A percentile compares a stretch with the other conserved stretches of the same genome.
These are phyloP conservation scores for Luffia ferchaultella DNA, from an alignment of 2,888 invertebrate genomes.

Conservation along the genomic window DNA sequence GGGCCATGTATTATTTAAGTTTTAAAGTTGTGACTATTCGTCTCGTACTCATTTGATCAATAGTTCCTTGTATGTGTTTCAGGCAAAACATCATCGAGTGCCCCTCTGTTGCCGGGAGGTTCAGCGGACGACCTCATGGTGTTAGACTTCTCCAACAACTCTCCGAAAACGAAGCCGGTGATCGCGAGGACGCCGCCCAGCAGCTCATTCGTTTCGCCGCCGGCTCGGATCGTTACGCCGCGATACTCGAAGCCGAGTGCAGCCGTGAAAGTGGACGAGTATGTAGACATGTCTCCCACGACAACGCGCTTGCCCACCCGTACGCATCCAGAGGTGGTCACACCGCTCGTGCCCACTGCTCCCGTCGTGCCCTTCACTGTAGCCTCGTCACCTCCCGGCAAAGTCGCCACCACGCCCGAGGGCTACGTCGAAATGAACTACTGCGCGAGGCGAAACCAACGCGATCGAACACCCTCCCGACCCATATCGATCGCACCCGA, in stretches of 20 bases:
- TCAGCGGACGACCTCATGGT: conserved; percentile 71
- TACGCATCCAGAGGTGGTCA: no score
- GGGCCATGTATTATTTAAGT: no score
- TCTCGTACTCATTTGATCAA: no score
- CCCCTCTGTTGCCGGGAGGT: conserved; percentile 63
- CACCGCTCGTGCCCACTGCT: conserved; percentile 13
- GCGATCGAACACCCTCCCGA: conserved; percentile 60
- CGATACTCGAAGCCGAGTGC: conserved; percentile 16
- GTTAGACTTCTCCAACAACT: conserved; percentile 38
- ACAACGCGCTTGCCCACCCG: conserved; percentile 27
- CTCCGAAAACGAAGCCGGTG: conserved; percentile 28
- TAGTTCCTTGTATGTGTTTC: background rate
- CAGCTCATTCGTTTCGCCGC: conserved; percentile 29
- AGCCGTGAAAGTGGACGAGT: conserved; percentile 36
- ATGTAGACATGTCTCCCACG: conserved; percentile 56
- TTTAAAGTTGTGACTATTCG: no score
- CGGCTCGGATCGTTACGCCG: conserved; percentile 25
- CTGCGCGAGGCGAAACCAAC: conserved; percentile 29
- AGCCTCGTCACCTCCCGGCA: conserved; percentile 11
- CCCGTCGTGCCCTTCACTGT: conserved; percentile 9
- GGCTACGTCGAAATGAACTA: conserved; percentile 75
- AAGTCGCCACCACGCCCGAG: conserved; percentile 41
- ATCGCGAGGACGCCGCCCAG: conserved; percentile 3
- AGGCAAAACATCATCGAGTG: conserved; percentile 69
- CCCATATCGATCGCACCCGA: conserved; percentile 69